Conservation (phyloP, 2,113 vertebrate species). For the Candoia aspera region DNA sequence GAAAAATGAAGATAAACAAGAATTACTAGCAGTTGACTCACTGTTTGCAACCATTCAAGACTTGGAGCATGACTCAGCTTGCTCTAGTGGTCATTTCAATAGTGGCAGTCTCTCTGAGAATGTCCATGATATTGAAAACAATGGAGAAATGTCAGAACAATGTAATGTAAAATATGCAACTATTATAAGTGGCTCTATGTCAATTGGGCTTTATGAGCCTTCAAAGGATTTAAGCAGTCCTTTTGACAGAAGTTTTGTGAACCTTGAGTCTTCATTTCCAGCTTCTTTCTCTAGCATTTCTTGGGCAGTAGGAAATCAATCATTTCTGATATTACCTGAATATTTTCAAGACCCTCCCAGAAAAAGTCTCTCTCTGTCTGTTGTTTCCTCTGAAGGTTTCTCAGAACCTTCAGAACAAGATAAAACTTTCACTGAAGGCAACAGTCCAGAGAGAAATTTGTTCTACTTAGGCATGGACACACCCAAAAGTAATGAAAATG, state of each 20-base stretch:
- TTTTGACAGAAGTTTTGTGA: slow-evolving; percentile 72
- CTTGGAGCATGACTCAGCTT: slow-evolving; percentile 56
- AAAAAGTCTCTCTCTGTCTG: slow-evolving; percentile 67
- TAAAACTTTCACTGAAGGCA: slow-evolving; percentile 57
- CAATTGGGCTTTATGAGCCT: slow-evolving; percentile 49
- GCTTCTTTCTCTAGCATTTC: slow-evolving; percentile 70
- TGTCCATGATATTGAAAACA: not conserved
- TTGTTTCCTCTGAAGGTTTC: slow-evolving; percentile 83
- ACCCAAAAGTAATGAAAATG: slow-evolving; percentile 57
- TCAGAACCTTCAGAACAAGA: slow-evolving; percentile 78
- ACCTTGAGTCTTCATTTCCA: slow-evolving; percentile 64
- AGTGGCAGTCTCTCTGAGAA: slow-evolving; percentile 52
- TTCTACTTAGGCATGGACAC: slow-evolving; percentile 79
- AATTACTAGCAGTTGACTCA: slow-evolving; percentile 21
- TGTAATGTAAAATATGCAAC: slow-evolving; percentile 80
- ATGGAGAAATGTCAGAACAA: slow-evolving; percentile 64
- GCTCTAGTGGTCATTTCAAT: slow-evolving; percentile 50
- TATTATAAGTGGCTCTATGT: slow-evolving; percentile 61
- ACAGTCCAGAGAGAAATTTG: slow-evolving; percentile 63
- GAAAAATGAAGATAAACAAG: slow-evolving; percentile 48
- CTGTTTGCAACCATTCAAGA: slow-evolving; percentile 40
- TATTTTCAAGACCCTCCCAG: slow-evolving; percentile 48
- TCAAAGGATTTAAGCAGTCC: slow-evolving; percentile 62
- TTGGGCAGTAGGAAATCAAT: slow-evolving; percentile 76
- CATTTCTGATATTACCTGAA: slow-evolving; percentile 54